Percentiles rank a stretch among this genome's conserved stretches.
phyloP scores from a whole-genome alignment of 2,888 invertebrate species.

The Eutolmus rufibarbis region DNA sequence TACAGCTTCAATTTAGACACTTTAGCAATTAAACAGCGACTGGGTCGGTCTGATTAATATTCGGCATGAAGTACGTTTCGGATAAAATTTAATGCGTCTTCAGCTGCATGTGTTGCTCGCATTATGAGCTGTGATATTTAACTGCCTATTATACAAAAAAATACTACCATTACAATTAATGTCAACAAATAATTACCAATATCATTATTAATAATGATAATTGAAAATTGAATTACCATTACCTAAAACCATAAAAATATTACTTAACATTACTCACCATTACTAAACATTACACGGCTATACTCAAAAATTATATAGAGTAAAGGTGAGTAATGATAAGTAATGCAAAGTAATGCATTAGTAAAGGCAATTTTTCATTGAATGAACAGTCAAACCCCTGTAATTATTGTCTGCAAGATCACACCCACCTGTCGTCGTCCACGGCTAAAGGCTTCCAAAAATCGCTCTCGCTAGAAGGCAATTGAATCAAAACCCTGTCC shows the following conservation, averaged over 20 bases:
- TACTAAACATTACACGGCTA: too few species aligned
- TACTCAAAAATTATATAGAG: too few species aligned
- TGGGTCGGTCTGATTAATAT: neutral
- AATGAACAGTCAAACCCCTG: neutral
- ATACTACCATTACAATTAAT: too few species aligned
- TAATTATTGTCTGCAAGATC: neutral
- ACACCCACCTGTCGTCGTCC: neutral
- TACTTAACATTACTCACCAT: too few species aligned
- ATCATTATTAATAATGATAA: too few species aligned
- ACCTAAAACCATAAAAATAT: too few species aligned
- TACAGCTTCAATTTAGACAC: neutral
- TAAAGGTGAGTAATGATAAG: too few species aligned
- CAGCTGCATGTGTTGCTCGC: neutral
- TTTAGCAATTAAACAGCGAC: neutral
- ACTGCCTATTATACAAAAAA: neutral
- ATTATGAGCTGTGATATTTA: neutral
- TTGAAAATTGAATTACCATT: too few species aligned
- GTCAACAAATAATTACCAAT: too few species aligned
- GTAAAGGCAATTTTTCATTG: neutral
- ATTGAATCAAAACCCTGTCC: neutral
- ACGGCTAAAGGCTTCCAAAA: neutral
- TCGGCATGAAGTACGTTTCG: neutral
- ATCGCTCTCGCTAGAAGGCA: neutral
- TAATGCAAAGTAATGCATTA: too few species aligned
- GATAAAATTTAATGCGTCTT: neutral